Conservation (phyloP, 2,888 invertebrate genomes). For the Ctena decussata region DNA sequence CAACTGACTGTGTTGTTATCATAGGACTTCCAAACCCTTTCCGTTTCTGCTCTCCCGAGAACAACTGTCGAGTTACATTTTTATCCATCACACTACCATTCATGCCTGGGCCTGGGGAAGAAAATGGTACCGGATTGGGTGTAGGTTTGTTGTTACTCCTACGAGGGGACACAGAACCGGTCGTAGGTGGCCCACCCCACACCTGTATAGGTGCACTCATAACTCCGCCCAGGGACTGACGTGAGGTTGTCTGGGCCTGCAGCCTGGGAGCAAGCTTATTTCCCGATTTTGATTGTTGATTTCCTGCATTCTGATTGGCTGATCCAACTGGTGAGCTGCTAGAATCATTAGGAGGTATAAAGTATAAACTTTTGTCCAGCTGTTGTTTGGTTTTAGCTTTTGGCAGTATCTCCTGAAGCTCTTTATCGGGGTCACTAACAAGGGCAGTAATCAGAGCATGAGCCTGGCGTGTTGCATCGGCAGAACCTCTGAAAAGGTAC, state of each 20-base stretch:
- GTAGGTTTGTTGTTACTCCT: conserved; percentile 52
- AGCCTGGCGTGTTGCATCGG: conserved; percentile 97
- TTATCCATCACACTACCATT: conserved; percentile 73
- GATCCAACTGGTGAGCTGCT: conserved; percentile 24
- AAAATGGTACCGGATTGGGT: conserved; percentile 41
- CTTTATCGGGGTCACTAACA: conserved; percentile 96
- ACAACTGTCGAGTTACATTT: conserved; percentile 83
- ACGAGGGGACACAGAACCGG: conserved; percentile 60
- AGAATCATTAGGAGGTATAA: conserved; percentile 60
- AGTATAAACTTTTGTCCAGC: conserved; percentile 64
- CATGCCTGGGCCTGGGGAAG: conserved; percentile 68
- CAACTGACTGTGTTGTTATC: conserved; percentile 60
- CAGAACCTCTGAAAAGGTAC: conserved; percentile 91
- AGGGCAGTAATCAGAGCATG: conserved; percentile 96
- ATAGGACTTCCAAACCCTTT: conserved; percentile 66
- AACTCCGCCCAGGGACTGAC: conserved; percentile 12
- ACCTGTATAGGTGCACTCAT: conserved; percentile 51
- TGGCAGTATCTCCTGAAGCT: conserved; percentile 81
- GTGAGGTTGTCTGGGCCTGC: conserved; percentile 22
- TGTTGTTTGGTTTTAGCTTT: conserved; percentile 68
- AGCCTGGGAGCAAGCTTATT: conserved; percentile 60
- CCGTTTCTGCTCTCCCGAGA: conserved; percentile 77
- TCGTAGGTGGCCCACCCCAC: conserved; percentile 65
- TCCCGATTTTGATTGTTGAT: conserved; percentile 37
- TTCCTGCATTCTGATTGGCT: neutral